These are phyloP conservation scores for Chondrosia reniformis DNA, from an alignment of 37 sponge, comb jelly and placozoan genomes.

Conservation along the genomic window DNA sequence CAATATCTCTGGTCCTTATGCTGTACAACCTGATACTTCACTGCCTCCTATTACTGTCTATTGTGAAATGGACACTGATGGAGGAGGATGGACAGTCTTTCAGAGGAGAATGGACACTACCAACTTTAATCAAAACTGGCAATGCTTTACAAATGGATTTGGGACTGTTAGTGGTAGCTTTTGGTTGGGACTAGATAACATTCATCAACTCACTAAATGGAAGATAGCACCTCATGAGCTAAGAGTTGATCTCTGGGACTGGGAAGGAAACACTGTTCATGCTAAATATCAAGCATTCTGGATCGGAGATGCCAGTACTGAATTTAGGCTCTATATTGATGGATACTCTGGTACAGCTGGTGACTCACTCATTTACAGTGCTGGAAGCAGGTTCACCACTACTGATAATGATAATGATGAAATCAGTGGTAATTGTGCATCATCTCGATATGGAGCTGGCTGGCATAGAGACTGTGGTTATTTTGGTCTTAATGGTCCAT, in stretches of 20 bases:
- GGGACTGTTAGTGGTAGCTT: neutral
- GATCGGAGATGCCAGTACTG: neutral
- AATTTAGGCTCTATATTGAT: neutral
- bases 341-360: neutral
- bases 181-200: neutral
- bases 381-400: no score
- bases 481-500: no score
- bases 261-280: neutral
- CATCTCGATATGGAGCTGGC: no score
- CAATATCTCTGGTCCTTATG: neutral
- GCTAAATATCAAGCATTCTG: neutral
- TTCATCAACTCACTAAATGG: neutral
- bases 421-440: no score
- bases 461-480: no score
- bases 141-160: neutral
- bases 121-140: neutral
- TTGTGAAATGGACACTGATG: slow-evolving; percentile 12
- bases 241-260: neutral
- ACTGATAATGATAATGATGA: no score
- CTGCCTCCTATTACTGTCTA: neutral
- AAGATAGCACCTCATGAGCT: neutral
- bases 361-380: neutral
- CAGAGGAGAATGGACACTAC: neutral
- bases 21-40: neutral
- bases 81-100: slow-evolving; percentile 6